Percentiles rank a stretch among this genome's conserved stretches.
Evolutionary conservation across 2,888 invertebrate species (phyloP).

Genomic region (Epinotia brunnichana): DNA sequence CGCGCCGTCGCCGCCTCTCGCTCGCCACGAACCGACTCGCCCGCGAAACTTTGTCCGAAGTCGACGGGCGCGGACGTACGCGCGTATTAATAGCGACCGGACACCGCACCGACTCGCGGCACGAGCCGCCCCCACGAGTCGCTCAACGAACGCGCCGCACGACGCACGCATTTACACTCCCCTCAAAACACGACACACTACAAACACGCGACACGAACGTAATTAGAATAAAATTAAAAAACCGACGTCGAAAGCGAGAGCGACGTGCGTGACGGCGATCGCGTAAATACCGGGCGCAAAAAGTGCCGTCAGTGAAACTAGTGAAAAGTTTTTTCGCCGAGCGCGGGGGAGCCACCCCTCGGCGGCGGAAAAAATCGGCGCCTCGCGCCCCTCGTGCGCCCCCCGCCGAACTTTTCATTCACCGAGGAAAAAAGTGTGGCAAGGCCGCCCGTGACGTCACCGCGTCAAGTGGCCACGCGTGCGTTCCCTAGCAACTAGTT

Average conservation of each 20-base stretch:
- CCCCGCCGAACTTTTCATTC: constrained; percentile 86
- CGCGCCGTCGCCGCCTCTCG: constrained; percentile 79
- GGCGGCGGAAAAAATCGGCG: constrained; percentile 78
- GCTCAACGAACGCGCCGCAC: constrained; percentile 60
- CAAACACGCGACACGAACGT: constrained; percentile 47
- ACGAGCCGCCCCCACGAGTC: constrained; percentile 47
- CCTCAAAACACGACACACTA: constrained; percentile 55
- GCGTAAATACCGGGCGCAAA: constrained; percentile 80
- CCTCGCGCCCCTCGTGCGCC: constrained; percentile 79
- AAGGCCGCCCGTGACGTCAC: constrained; percentile 83
- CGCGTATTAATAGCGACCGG: constrained; percentile 81
- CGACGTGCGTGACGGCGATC: constrained; percentile 70
- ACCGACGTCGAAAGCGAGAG: constrained; percentile 67
- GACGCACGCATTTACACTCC: constrained; percentile 70
- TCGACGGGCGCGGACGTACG: constrained; percentile 82
- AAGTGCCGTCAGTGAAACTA: constrained; percentile 83
- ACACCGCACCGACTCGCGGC: constrained; percentile 67
- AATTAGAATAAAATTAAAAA: constrained; percentile 58
- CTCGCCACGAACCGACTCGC: constrained; percentile 76
- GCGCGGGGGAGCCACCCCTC: constrained; percentile 79
- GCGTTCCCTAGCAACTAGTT: constrained; percentile 80
- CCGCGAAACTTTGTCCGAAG: constrained; percentile 83
- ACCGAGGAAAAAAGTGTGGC: constrained; percentile 84
- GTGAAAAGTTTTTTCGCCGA: constrained; percentile 81
- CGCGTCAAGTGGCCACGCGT: constrained; percentile 80